These are phyloP conservation scores for Acanthurus lineatus DNA, from an alignment of 2,797 vertebrate genomes.

Conservation along the genomic window DNA sequence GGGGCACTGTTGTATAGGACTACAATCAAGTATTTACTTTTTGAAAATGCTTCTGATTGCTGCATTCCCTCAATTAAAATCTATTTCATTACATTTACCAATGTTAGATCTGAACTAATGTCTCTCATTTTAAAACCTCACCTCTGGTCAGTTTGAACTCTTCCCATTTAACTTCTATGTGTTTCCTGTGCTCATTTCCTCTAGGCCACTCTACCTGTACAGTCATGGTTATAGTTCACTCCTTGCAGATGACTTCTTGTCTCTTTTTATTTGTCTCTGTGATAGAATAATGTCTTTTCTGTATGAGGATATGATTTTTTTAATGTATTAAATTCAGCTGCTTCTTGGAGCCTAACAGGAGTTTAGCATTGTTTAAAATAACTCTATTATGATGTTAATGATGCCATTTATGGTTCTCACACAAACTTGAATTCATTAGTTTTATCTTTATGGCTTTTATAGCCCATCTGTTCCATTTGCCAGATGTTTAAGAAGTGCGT, in stretches of 20 bases:
- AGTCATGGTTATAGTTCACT: neutral
- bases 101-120: too few species aligned
- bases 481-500: conserved; percentile 47
- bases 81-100: neutral
- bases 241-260: neutral
- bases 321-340: neutral
- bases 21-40: neutral
- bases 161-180: neutral
- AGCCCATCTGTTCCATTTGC: conserved; percentile 42
- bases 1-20: conserved; percentile 70
- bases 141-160: too few species aligned
- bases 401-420: conserved; percentile 42
- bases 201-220: neutral
- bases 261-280: neutral
- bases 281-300: conserved; percentile 1
- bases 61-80: neutral
- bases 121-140: too few species aligned
- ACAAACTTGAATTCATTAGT: conserved; percentile 28
- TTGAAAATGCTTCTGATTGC: neutral
- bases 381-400: conserved; percentile 38
- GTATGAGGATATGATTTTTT: neutral
- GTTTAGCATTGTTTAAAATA: conserved; percentile 16
- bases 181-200: conserved; percentile 3
- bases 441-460: conserved; percentile 33
- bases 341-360: neutral